A percentile compares a stretch with the other conserved stretches of the same genome.
phyloP scores from a whole-genome alignment of 2,797 vertebrate species.

The Poecile montanus region DNA sequence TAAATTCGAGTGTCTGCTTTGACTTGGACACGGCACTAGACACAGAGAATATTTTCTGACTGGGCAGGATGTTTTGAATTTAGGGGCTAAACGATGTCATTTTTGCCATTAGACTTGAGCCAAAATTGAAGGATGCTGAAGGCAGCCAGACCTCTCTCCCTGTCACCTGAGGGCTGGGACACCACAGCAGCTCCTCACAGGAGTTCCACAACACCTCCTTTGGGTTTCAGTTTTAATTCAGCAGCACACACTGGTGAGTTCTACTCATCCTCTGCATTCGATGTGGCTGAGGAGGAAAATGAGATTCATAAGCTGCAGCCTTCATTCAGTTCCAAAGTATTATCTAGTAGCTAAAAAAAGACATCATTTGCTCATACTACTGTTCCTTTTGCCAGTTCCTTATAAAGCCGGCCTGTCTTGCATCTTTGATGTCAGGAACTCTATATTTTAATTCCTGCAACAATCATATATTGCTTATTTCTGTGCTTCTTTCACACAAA shows the following conservation, averaged over 20 bases:
- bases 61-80: background rate
- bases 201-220: rapidly evolving
- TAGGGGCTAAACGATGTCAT: background rate
- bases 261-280: background rate
- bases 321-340: constrained; percentile 6
- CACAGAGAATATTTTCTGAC: background rate
- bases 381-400: background rate
- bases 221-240: background rate
- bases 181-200: background rate
- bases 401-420: background rate
- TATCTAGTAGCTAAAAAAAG: constrained; percentile 12
- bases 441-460: background rate
- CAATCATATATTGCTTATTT: background rate
- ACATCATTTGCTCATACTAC: background rate
- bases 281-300: background rate
- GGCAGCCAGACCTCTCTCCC: background rate
- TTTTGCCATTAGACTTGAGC: background rate
- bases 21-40: background rate
- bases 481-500: background rate
- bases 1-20: background rate
- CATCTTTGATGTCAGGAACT: background rate
- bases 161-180: rapidly evolving
- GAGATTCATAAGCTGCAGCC: background rate
- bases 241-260: background rate
- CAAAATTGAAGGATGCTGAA: background rate